Evolutionary conservation across 37 sponge, comb jelly and placozoan genomes (phyloP).

Genomic region (Agelas oroides): DNA sequence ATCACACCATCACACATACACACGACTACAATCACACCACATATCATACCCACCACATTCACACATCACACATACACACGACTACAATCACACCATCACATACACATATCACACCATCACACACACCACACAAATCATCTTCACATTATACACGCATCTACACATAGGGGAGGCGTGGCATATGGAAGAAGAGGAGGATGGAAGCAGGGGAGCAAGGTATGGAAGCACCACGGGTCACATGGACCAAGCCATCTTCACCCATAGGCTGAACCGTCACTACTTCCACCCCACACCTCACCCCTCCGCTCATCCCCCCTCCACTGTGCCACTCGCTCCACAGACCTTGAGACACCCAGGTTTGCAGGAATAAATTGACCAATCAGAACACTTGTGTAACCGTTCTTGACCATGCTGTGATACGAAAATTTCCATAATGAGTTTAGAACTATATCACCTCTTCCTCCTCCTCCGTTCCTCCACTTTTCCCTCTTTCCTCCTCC

Average conservation of each 20-base stretch:
- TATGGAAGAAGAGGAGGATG: conserved; percentile 15
- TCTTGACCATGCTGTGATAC: no score
- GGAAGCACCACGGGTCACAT: conserved; percentile 7
- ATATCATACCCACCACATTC: no score
- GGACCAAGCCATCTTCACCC: conserved; percentile 13
- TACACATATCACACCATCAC: conserved; percentile 25
- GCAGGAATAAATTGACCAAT: background rate
- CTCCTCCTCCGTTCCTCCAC: no score
- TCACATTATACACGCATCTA: background rate
- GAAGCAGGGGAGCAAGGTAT: background rate
- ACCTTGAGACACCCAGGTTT: background rate
- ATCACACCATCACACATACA: no score
- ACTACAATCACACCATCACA: conserved; percentile 27
- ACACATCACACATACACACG: background rate
- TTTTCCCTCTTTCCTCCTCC: no score
- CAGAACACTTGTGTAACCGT: background rate
- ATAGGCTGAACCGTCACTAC: conserved; percentile 11
- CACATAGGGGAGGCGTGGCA: conserved; percentile 37
- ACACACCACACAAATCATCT: conserved; percentile 6
- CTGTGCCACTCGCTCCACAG: background rate
- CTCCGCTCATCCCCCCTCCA: background rate
- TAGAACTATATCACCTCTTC: no score
- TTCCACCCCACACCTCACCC: background rate
- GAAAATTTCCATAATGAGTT: no score
- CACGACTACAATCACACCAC: conserved; percentile 16